These are phyloP conservation scores for Synanceia verrucosa DNA, from an alignment of 2,797 vertebrate genomes.

Conservation along the genomic window DNA sequence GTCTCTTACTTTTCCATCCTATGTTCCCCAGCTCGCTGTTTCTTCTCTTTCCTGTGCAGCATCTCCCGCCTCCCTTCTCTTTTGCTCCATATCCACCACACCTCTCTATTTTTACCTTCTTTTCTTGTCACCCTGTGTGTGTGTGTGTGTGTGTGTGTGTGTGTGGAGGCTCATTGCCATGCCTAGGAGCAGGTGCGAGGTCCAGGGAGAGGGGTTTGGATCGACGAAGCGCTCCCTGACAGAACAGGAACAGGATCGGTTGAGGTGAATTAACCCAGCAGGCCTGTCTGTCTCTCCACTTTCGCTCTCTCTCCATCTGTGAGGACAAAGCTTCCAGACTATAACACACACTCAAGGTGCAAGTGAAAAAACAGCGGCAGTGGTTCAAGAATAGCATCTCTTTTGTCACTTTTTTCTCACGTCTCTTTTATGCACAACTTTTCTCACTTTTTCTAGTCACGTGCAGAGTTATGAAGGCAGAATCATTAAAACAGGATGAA, in stretches of 20 bases:
- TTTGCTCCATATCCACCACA: conserved; percentile 37
- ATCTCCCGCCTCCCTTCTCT: conserved; percentile 14
- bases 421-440: not conserved
- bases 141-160: conserved; percentile 17
- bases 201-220: conserved; percentile 68
- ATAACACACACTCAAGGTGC: conserved; percentile 45
- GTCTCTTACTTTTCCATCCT: conserved; percentile 26
- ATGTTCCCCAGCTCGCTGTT: conserved; percentile 10
- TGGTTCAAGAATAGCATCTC: conserved; percentile 30
- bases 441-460: not conserved
- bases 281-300: conserved; percentile 41
- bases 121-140: conserved; percentile 49
- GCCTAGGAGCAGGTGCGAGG: conserved; percentile 68
- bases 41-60: not conserved
- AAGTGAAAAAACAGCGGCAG: conserved; percentile 34
- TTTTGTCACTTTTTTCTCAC: conserved; percentile 17
- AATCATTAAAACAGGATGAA: not conserved
- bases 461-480: not conserved
- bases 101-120: conserved; percentile 16
- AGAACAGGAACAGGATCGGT: conserved; percentile 77
- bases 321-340: conserved; percentile 62
- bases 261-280: conserved; percentile 82
- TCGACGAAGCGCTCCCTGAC: conserved; percentile 66
- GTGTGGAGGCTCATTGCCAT: conserved; percentile 67
- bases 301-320: conserved; percentile 60